Conservation (phyloP, 2,113 vertebrate species). For the Hypanus sabinus region DNA sequence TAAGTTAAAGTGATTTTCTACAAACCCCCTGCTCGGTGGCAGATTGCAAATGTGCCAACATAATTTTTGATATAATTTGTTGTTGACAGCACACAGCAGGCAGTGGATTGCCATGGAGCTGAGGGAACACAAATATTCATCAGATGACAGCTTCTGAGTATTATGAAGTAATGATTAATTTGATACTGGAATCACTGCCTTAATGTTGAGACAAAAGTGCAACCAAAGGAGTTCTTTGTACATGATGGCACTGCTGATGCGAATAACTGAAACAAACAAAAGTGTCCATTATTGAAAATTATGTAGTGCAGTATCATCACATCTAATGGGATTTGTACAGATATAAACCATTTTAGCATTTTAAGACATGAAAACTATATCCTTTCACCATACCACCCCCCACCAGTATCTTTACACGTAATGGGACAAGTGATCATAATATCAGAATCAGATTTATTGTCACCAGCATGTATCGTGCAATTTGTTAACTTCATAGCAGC, state of each 20-base stretch:
- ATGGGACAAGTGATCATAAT: too few relatives aligned
- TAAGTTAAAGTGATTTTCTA: background rate
- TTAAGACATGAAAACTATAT: background rate
- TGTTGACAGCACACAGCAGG: slow-evolving; percentile 45
- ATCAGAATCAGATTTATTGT: too few relatives aligned
- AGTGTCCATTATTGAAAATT: slow-evolving; percentile 6
- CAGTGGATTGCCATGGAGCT: slow-evolving; percentile 3
- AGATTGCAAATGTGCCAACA: background rate
- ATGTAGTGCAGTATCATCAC: background rate
- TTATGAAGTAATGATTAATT: slow-evolving; percentile 50
- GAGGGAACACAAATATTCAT: slow-evolving; percentile 36
- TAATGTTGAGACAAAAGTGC: slow-evolving; percentile 52
- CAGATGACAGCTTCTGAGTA: background rate
- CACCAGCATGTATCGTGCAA: too few relatives aligned
- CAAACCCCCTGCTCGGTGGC: background rate
- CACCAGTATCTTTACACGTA: too few relatives aligned
- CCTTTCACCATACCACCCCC: too few relatives aligned
- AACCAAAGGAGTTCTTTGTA: slow-evolving; percentile 32
- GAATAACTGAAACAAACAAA: slow-evolving; percentile 25
- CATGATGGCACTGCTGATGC: slow-evolving; percentile 19
- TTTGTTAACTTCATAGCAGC: too few relatives aligned
- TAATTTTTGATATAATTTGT: background rate
- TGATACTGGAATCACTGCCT: slow-evolving; percentile 43
- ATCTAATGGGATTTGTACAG: background rate
- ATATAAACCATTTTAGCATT: background rate